These are phyloP conservation scores for Leptopilina syphax DNA, from an alignment of 2,888 invertebrate genomes.

Conservation along the genomic window DNA sequence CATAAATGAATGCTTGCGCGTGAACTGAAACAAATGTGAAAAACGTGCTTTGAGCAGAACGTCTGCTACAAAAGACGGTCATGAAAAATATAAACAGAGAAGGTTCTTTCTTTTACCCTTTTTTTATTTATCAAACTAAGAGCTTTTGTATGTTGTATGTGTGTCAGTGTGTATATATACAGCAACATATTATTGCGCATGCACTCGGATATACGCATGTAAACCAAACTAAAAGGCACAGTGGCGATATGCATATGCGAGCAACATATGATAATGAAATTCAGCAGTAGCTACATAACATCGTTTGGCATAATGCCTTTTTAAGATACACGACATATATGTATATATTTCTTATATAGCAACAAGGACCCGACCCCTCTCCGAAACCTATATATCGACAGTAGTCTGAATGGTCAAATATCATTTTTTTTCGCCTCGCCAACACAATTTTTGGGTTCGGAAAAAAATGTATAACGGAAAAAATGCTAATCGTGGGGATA, in stretches of 20 bases:
- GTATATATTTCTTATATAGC: conserved; percentile 1
- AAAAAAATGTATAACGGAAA: not conserved
- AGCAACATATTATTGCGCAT: conserved; percentile 55
- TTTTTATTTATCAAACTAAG: conserved; percentile 57
- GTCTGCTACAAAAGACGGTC: conserved; percentile 52
- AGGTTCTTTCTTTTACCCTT: too few relatives aligned
- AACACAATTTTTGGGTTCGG: not conserved
- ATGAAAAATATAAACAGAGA: conserved; percentile 61
- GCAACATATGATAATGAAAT: conserved; percentile 66
- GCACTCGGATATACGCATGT: conserved; percentile 57
- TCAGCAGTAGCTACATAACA: conserved; percentile 59
- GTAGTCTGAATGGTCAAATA: conserved; percentile 27
- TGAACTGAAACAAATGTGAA: conserved; percentile 34
- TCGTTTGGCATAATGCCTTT: conserved; percentile 55
- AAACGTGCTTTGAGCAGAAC: conserved; percentile 25
- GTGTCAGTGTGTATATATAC: conserved; percentile 56
- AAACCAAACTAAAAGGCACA: conserved; percentile 49
- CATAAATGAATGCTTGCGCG: conserved; percentile 1
- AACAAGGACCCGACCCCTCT: not conserved
- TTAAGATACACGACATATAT: conserved; percentile 49
- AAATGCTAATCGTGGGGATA: not conserved
- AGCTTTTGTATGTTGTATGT: conserved; percentile 51
- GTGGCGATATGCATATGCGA: conserved; percentile 65
- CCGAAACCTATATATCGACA: conserved; percentile 25
- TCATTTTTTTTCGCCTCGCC: not conserved